A percentile compares a stretch with the other conserved stretches of the same genome.
Conservation (phyloP, 2,113 vertebrate species). For the Hassar affinis region DNA sequence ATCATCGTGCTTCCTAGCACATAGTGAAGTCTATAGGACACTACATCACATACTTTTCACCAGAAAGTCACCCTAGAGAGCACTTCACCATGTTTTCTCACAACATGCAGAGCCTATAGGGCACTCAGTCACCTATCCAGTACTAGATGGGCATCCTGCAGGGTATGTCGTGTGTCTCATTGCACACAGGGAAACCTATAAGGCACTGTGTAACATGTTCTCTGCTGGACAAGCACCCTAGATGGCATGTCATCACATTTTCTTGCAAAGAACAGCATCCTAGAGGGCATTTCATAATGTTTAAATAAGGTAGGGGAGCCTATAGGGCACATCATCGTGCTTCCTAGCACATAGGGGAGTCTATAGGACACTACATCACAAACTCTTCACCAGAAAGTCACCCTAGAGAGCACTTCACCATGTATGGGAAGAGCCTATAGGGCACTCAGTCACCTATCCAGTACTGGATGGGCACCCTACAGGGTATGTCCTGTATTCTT, state of each 20-base stretch:
- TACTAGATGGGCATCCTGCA: background rate
- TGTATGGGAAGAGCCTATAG: background rate
- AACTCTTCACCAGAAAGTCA: background rate
- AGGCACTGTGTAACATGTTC: background rate
- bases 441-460: background rate
- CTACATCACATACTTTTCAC: background rate
- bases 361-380: background rate
- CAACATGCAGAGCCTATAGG: background rate
- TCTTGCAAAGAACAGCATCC: background rate
- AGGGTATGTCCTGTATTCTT: background rate
- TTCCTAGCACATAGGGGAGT: background rate
- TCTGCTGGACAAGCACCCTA: background rate
- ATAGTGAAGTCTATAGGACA: background rate
- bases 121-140: background rate
- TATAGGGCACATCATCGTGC: background rate
- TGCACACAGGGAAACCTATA: background rate
- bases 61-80: background rate
- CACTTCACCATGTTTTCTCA: background rate
- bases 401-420: background rate
- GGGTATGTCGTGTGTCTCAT: background rate
- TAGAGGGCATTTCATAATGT: background rate
- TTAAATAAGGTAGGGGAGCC: background rate
- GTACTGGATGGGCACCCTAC: background rate
- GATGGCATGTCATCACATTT: background rate
- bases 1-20: background rate